Evolutionary conservation across 2,113 vertebrate species (phyloP), one percentile per base, ranked within the genome.

Genomic region (Carassius gibelio): DNA sequence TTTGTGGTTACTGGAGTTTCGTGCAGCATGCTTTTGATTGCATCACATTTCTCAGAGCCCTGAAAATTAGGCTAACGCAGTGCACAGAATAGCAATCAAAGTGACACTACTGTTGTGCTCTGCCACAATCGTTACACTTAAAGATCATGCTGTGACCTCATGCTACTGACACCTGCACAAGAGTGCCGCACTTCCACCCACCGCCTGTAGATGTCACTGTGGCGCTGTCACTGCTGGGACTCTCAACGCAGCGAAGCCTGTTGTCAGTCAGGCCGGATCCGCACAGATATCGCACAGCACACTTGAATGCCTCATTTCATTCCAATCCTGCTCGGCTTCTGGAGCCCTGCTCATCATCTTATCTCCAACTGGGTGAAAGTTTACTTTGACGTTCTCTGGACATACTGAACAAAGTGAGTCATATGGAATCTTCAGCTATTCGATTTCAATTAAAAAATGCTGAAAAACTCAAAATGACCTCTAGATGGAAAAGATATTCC

Each of bases 201-300:
- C 45, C 57, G 3, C 89, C 94, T 92, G 90, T 91, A 94, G 95
- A 93, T 94, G 94, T 94, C 94, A 94, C 93, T 95, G 95, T 92
- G 89, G 88, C 92, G 90, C 92, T 91, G 84, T 86, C 8, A 83
- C 86, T 88, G 4, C 85, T 6, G 23, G 61, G 15, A 11, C 57
- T 19, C 15, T 45, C 8, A 8, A 42, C 23, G 76, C 50, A 11
- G 52, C 45, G 74, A 85, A 84, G 62, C 82, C 34, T 17, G 81
- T 87, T 50, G 82, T 75, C 85, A 85, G 87, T 84, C 75, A 89
- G 84, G 36, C 45, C 26, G 61, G 76, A 79, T 85, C 81, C 84
- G 85, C 79, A 86, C 89, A 87, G 88, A 78, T 84, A 89, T 89
- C 84, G 48, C 77, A 87, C 80, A 23, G 81, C 79, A 88, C 87